These are phyloP conservation scores for Sinodicranocentrus sp. DNA, from an alignment of 2,888 invertebrate species.

Conservation along the genomic window DNA sequence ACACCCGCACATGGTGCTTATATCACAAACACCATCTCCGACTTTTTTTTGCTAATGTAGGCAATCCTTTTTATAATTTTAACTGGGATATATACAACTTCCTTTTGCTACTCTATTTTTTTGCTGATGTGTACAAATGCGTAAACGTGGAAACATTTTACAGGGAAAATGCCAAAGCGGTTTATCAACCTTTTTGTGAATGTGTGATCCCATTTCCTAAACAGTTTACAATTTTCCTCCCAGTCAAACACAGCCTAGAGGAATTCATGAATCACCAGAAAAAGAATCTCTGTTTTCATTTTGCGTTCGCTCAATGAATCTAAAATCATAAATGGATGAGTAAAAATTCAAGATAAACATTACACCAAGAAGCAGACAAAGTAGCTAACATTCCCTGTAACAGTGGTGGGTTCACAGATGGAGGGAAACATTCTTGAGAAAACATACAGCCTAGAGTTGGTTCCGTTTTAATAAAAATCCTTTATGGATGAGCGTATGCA, in stretches of 20 bases:
- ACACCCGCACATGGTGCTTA: slow-evolving; percentile 12
- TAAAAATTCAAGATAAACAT: slow-evolving; percentile 24
- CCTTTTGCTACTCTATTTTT: not conserved
- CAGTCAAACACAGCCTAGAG: too few relatives aligned
- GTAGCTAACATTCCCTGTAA: not conserved
- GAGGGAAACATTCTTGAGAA: not conserved
- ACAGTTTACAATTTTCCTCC: not conserved
- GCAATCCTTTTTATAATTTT: not conserved
- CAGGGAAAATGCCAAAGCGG: slow-evolving; percentile 17
- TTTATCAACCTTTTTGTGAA: not conserved
- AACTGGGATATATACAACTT: not conserved
- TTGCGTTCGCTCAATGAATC: not conserved
- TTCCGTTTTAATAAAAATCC: not conserved
- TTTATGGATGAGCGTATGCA: not conserved
- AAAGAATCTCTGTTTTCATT: slow-evolving; percentile 32
- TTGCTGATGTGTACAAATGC: not conserved
- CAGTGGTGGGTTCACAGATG: not conserved
- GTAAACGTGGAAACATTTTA: not conserved
- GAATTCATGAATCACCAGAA: slow-evolving; percentile 20
- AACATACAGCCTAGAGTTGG: not conserved
- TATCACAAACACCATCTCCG: too few relatives aligned
- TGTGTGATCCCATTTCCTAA: not conserved
- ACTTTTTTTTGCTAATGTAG: slow-evolving; percentile 1
- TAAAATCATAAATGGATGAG: slow-evolving; percentile 13
- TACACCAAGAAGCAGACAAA: not conserved